phyloP scores from a whole-genome alignment of 2,888 invertebrate species.

The Orthosia gothica region DNA sequence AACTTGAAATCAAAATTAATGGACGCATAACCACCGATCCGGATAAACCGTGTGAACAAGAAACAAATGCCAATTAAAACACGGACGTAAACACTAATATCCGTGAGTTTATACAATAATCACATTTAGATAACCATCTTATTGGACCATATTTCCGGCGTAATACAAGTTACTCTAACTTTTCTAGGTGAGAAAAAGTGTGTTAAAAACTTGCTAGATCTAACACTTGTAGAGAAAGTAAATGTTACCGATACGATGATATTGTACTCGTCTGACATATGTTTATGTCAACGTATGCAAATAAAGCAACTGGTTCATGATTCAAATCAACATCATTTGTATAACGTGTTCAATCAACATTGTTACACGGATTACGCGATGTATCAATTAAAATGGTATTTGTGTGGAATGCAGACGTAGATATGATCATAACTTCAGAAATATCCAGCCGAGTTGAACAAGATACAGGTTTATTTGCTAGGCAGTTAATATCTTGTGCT shows the following conservation, averaged over 20 bases:
- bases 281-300: conserved; percentile 38
- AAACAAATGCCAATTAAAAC: conserved; percentile 74
- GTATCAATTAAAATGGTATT: conserved; percentile 53
- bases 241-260: conserved; percentile 44
- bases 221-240: conserved; percentile 64
- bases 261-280: conserved; percentile 32
- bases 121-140: conserved; percentile 57
- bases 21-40: conserved; percentile 53
- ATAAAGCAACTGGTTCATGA: conserved; percentile 37
- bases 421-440: conserved; percentile 47
- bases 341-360: conserved; percentile 61
- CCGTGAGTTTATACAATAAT: conserved; percentile 60
- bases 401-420: conserved; percentile 52
- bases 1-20: conserved; percentile 44
- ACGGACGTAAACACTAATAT: conserved; percentile 74
- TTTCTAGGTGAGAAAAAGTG: conserved; percentile 69
- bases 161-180: conserved; percentile 39
- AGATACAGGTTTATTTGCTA: conserved; percentile 39
- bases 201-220: conserved; percentile 63
- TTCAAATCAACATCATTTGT: conserved; percentile 57
- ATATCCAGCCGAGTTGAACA: conserved; percentile 47
- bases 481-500: neutral
- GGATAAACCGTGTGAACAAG: conserved; percentile 71
- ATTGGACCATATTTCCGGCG: conserved; percentile 64
- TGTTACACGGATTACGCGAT: conserved; percentile 60